phyloP scores from a whole-genome alignment of 2,888 invertebrate genomes.

The Ariolimax columbianus region DNA sequence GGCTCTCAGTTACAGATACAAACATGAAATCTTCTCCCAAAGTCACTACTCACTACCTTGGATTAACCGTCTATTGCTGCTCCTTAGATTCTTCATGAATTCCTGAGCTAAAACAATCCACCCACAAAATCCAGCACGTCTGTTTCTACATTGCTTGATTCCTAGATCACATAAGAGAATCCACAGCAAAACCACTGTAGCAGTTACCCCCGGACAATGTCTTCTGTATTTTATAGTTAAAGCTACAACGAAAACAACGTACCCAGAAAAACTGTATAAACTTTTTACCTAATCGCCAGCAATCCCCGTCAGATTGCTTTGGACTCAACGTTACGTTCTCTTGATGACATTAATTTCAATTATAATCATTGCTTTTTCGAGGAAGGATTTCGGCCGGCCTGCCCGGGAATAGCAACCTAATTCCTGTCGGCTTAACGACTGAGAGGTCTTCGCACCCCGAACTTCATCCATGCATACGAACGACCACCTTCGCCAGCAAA shows the following conservation, averaged over 20 bases:
- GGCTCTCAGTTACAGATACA: not conserved
- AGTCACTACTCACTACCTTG: not conserved
- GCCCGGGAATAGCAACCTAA: not conserved
- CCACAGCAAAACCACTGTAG: conserved; percentile 6
- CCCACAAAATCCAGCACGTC: not conserved
- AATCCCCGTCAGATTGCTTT: conserved; percentile 20
- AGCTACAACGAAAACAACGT: conserved; percentile 2
- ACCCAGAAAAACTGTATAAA: not conserved
- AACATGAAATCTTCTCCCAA: not conserved
- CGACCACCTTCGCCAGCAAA: conserved; percentile 29
- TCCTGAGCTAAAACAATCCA: not conserved
- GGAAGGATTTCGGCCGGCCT: conserved; percentile 18
- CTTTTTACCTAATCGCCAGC: conserved; percentile 16
- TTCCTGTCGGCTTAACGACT: conserved; percentile 9
- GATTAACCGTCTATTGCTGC: not conserved
- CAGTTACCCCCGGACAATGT: not conserved
- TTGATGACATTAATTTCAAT: conserved; percentile 58
- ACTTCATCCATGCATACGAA: conserved; percentile 48
- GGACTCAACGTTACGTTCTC: conserved; percentile 20
- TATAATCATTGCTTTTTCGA: conserved; percentile 53
- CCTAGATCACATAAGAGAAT: not conserved
- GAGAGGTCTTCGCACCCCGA: conserved; percentile 35
- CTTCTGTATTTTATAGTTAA: conserved; percentile 10
- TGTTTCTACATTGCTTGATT: not conserved
- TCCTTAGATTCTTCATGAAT: not conserved